Base-by-base conservation (phyloP, 2,113 vertebrate species). In the Proterorhinus semilunaris region DNA sequence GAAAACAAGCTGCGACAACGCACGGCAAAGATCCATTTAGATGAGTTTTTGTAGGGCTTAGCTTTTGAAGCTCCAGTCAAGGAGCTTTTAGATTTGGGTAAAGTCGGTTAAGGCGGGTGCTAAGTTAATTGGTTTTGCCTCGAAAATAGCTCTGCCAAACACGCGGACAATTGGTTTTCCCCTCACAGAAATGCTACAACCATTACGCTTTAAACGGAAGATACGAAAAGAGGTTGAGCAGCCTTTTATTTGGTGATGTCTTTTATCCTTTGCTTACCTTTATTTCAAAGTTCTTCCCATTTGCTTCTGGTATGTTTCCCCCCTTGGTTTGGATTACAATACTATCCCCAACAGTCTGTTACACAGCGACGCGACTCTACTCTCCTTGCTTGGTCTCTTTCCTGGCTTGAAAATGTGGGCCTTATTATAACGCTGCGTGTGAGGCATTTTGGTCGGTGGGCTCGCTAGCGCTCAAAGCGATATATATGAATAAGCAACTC, bases 351-450 rank as follows among this genome's bases (percentile, higher is more conserved):
- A 54, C 65, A 49, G 47, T 76, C 79, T 75, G 72, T 65, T 81
- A 72, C 62, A 77, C 82, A 68, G 62, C 78, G 69, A 63, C 75
- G 72, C 67, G 64, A 74, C 74, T 83, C 71, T 62, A 10, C 72
- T 58, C 65, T 81, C 75, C 81, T 81, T 80, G 81, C 86, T 78
- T 72, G 77, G 57, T 71, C 63, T 72, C 21, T 72, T 68, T 52
- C 51, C 61, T 72, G 66, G 50, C 50, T 69, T 51, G 10, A 45
- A 61, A 65, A 15, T 59, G 58, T 7, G 66, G 70, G 71, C 75
- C 44, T 1, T 59, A 61, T 50, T 27, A 17, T 10, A 12, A 57
- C 15, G 9, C 9, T 21, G 42, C 0, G 15, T 8, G 8, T 44
- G 42, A 45, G 17, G 52, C 59, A n/a, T 77, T 6, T 77, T 6